phyloP scores from a whole-genome alignment of 2,888 invertebrate genomes.

The Notodonta ziczac region DNA sequence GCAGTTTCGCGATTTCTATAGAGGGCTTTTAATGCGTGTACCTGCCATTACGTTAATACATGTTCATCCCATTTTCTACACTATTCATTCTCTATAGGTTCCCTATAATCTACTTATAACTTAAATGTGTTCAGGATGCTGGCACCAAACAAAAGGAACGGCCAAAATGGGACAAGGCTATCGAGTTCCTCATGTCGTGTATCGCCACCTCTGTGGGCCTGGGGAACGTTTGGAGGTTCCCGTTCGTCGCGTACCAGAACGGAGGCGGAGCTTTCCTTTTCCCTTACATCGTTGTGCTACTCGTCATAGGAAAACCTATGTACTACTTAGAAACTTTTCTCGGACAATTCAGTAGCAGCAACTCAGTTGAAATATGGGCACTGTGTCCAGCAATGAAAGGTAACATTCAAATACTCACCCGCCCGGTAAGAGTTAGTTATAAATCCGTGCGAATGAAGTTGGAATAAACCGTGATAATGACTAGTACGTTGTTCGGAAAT shows the following conservation, averaged over 20 bases:
- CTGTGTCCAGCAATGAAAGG: constrained; percentile 91
- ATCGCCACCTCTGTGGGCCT: constrained; percentile 90
- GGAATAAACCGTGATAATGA: too few species aligned
- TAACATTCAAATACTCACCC: constrained; percentile 43
- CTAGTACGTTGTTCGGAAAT: too few species aligned
- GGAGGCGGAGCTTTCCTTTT: constrained; percentile 90
- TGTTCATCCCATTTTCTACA: too few species aligned
- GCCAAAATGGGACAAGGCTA: constrained; percentile 86
- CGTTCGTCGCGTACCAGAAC: constrained; percentile 87
- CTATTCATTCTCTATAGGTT: too few species aligned
- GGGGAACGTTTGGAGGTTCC: constrained; percentile 89
- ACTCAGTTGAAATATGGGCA: constrained; percentile 89
- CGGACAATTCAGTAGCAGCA: constrained; percentile 93
- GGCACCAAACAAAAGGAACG: constrained; percentile 43
- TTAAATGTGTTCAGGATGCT: constrained; percentile 33
- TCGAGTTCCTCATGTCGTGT: constrained; percentile 91
- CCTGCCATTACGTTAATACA: too few species aligned
- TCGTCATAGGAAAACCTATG: constrained; percentile 90
- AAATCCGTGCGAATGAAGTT: too few species aligned
- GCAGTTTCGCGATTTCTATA: too few species aligned
- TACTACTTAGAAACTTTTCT: constrained; percentile 93
- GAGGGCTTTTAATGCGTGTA: too few species aligned
- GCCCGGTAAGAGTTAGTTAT: too few species aligned
- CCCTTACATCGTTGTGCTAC: constrained; percentile 88
- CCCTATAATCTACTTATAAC: background rate